Percentiles rank a stretch among this genome's conserved stretches.
Evolutionary conservation across 2,113 vertebrate species (phyloP).

Genomic region (Phalacrocorax carbo): DNA sequence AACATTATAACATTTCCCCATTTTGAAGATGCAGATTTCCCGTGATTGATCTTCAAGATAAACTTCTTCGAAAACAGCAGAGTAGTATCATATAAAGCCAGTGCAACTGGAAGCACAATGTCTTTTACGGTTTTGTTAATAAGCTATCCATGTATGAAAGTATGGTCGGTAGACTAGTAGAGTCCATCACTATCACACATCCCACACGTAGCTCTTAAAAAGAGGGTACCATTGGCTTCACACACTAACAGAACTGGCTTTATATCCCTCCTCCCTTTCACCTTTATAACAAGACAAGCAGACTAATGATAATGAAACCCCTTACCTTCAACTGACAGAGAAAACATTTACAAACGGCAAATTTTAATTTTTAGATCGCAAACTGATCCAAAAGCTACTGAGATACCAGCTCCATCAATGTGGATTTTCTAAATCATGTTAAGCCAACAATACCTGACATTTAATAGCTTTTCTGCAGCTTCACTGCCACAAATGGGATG

Average conservation of each 20-base stretch:
- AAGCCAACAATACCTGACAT: neutral
- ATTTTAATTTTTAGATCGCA: slow-evolving; percentile 38
- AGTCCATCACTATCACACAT: neutral
- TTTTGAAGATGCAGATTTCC: neutral
- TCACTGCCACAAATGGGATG: neutral
- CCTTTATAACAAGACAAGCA: slow-evolving; percentile 25
- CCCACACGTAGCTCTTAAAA: neutral
- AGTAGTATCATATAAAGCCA: neutral
- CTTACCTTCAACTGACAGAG: slow-evolving; percentile 19
- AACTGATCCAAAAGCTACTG: slow-evolving; percentile 35
- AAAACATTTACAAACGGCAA: slow-evolving; percentile 24
- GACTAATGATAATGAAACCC: slow-evolving; percentile 27
- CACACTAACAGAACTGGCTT: neutral
- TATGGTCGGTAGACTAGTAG: neutral
- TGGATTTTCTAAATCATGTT: neutral
- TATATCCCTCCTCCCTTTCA: slow-evolving; percentile 7
- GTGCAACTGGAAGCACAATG: neutral
- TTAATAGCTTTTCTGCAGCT: neutral
- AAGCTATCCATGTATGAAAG: accelerated
- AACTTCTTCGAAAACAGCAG: neutral
- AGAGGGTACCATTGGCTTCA: neutral
- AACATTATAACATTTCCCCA: neutral
- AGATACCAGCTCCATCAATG: neutral
- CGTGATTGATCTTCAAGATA: neutral
- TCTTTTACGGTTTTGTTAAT: neutral